Percentiles rank a stretch among this genome's conserved stretches.
These are phyloP conservation scores for Oryctes rhinoceros DNA, from an alignment of 1,140 invertebrate species.

Conservation along the genomic window DNA sequence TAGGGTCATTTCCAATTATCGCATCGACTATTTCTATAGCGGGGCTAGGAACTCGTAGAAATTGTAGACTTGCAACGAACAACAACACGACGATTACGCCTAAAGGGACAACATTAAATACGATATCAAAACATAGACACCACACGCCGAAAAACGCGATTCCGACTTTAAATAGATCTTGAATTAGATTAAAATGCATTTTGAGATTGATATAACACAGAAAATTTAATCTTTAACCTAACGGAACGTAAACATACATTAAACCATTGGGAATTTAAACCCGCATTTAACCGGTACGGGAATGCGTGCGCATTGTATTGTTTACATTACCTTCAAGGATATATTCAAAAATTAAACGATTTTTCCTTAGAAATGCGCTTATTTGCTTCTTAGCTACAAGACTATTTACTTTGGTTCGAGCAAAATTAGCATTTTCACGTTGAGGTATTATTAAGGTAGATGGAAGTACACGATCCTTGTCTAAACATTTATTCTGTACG, in stretches of 20 bases:
- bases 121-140: conserved; percentile 44
- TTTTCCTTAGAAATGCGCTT: neutral
- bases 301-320: neutral
- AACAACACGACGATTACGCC: conserved; percentile 50
- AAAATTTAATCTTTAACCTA: neutral
- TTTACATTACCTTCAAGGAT: neutral
- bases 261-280: neutral
- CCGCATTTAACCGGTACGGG: neutral
- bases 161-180: conserved; percentile 25
- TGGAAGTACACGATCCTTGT: neutral
- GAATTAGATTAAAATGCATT: neutral
- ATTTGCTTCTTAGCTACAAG: neutral
- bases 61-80: conserved; percentile 49
- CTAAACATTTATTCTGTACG: neutral
- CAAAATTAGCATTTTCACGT: neutral
- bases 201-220: neutral
- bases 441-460: neutral
- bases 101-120: conserved; percentile 53
- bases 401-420: neutral
- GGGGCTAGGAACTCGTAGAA: conserved; percentile 58
- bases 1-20: conserved; percentile 62
- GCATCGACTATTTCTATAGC: conserved; percentile 56
- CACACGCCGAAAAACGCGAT: conserved; percentile 43
- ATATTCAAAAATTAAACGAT: neutral
- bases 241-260: neutral